These are phyloP conservation scores for Tragelaphus imberbis DNA, from an alignment of 2,113 vertebrate species.

Conservation along the genomic window DNA sequence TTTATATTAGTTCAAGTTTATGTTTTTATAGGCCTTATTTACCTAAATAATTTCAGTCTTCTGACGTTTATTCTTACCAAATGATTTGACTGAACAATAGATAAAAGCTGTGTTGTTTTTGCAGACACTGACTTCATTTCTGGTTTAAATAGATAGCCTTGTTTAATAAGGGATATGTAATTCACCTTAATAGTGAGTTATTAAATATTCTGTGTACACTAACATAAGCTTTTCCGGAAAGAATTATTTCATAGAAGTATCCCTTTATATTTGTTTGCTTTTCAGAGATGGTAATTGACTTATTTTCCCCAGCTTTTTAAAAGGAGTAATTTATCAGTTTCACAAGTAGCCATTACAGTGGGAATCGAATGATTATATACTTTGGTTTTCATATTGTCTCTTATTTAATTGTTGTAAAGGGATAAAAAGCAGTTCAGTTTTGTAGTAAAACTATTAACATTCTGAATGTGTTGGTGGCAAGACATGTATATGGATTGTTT, in stretches of 20 bases:
- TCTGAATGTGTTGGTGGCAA: slow-evolving; percentile 88
- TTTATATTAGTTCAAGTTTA: slow-evolving; percentile 41
- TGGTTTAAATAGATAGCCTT: slow-evolving; percentile 47
- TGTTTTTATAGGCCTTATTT: slow-evolving; percentile 44
- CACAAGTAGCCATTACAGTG: slow-evolving; percentile 30
- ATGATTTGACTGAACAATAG: slow-evolving; percentile 39
- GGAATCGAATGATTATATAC: slow-evolving; percentile 37
- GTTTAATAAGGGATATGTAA: slow-evolving; percentile 32
- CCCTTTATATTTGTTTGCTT: slow-evolving; percentile 52
- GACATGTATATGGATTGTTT: slow-evolving; percentile 95
- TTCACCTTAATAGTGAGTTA: slow-evolving; percentile 36
- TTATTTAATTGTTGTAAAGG: slow-evolving; percentile 67
- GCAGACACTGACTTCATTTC: slow-evolving; percentile 17
- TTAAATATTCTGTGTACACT: slow-evolving; percentile 30
- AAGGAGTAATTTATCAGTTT: slow-evolving; percentile 38
- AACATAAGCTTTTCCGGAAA: slow-evolving; percentile 12
- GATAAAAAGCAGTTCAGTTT: slow-evolving; percentile 76
- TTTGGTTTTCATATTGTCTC: slow-evolving; percentile 65
- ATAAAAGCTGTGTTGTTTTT: slow-evolving; percentile 49
- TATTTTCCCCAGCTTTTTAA: slow-evolving; percentile 27
- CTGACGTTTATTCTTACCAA: slow-evolving; percentile 44
- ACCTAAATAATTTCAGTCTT: slow-evolving; percentile 56
- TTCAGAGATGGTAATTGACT: background rate
- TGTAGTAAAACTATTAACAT: slow-evolving; percentile 88
- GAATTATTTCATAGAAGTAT: slow-evolving; percentile 55